A percentile compares a stretch with the other conserved stretches of the same genome.
phyloP scores from a whole-genome alignment of 2,113 vertebrate species.

The Penelope pileata region DNA sequence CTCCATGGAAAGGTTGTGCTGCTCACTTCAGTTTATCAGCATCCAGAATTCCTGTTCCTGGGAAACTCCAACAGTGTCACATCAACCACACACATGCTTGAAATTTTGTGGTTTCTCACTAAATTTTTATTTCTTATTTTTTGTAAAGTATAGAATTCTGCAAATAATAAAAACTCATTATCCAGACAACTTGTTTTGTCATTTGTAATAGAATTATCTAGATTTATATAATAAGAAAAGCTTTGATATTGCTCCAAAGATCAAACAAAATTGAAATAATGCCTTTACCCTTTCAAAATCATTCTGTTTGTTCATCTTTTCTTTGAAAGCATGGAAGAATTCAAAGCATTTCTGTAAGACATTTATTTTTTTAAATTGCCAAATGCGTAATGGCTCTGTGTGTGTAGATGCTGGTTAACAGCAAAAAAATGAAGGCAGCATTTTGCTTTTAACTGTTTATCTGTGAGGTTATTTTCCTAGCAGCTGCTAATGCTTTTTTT shows the following conservation, averaged over 20 bases:
- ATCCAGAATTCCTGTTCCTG: not conserved
- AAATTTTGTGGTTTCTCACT: not conserved
- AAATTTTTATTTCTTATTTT: conserved; percentile 4
- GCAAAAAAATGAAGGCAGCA: not conserved
- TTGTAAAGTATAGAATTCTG: not conserved
- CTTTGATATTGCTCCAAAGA: not conserved
- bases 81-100: not conserved
- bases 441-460: not conserved
- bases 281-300: not conserved
- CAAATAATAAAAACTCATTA: not conserved
- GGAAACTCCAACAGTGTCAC: not conserved
- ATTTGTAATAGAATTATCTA: not conserved
- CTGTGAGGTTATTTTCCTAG: not conserved
- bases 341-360: not conserved
- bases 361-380: not conserved
- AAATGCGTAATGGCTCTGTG: not conserved
- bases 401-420: not conserved
- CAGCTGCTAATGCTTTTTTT: not conserved
- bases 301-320: not conserved
- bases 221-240: not conserved
- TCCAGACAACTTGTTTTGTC: not conserved
- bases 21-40: not conserved
- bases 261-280: conserved; percentile 2
- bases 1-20: not conserved
- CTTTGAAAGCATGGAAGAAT: not conserved